phyloP scores from a whole-genome alignment of 2,888 invertebrate genomes.

The Dasypolia templi region DNA sequence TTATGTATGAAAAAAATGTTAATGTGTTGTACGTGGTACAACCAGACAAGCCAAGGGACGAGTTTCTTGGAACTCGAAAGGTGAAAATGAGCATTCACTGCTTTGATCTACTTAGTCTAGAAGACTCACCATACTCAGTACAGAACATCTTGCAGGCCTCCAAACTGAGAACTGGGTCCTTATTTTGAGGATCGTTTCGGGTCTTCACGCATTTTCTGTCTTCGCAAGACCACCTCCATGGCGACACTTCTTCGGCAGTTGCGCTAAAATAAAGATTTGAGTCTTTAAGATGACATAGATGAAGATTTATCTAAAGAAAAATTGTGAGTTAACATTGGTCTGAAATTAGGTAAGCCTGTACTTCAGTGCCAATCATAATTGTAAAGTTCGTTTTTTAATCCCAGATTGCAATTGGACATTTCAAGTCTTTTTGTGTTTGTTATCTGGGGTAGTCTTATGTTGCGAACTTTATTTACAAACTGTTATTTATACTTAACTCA shows the following conservation, averaged over 20 bases:
- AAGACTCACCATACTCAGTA: slow-evolving; percentile 85
- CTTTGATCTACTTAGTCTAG: neutral
- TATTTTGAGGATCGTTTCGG: slow-evolving; percentile 72
- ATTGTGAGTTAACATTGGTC: neutral
- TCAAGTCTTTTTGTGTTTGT: too few relatives aligned
- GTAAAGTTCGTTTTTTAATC: too few relatives aligned
- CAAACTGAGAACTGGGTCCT: slow-evolving; percentile 86
- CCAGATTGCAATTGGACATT: too few relatives aligned
- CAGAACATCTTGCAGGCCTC: slow-evolving; percentile 92
- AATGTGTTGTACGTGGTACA: too few relatives aligned
- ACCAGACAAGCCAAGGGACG: neutral
- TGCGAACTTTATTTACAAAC: too few relatives aligned
- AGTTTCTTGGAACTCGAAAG: neutral
- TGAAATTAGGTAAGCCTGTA: neutral
- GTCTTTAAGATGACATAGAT: neutral
- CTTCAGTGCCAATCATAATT: neutral
- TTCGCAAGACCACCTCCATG: slow-evolving; percentile 91
- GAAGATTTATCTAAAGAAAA: neutral
- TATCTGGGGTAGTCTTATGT: too few relatives aligned
- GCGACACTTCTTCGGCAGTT: slow-evolving; percentile 74
- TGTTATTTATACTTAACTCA: too few relatives aligned
- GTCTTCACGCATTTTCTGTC: slow-evolving; percentile 89
- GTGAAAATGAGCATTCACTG: neutral
- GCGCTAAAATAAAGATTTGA: slow-evolving; percentile 66
- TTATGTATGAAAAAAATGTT: too few relatives aligned